Percentiles rank a stretch among this genome's conserved stretches.
Conservation (phyloP, 2,888 invertebrate genomes). For the Elegia similella region DNA sequence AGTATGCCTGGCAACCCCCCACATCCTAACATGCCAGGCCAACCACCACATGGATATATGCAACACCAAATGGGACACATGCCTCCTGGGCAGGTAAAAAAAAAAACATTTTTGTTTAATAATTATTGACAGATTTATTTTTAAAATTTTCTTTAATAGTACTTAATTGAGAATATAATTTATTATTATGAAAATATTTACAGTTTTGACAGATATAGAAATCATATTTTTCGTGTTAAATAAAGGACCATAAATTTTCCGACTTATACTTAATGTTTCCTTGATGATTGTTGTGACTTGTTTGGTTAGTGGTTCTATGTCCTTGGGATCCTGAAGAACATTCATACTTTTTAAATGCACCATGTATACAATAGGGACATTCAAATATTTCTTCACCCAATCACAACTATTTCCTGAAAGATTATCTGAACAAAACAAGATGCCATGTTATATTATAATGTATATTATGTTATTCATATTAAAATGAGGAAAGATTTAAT, state of each 20-base stretch:
- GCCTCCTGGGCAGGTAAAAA: conserved; percentile 77
- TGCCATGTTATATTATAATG: neutral
- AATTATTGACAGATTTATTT: too few relatives aligned
- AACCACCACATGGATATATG: conserved; percentile 84
- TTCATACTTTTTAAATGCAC: conserved; percentile 47
- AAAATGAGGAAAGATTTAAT: too few relatives aligned
- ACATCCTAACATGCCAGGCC: conserved; percentile 76
- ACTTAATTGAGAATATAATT: neutral
- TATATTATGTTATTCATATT: conserved; percentile 2
- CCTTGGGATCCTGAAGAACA: conserved; percentile 39
- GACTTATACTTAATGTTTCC: conserved; percentile 49
- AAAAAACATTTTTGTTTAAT: too few relatives aligned
- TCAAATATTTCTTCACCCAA: conserved; percentile 66
- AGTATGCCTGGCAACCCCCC: conserved; percentile 68
- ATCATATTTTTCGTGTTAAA: conserved; percentile 40
- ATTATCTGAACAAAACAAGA: conserved; percentile 48
- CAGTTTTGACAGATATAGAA: neutral
- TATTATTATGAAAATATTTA: conserved; percentile 12
- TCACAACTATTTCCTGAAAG: conserved; percentile 63
- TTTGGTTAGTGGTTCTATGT: conserved; percentile 42
- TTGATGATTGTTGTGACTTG: conserved; percentile 50
- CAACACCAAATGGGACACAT: conserved; percentile 82
- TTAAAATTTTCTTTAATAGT: conserved; percentile 10
- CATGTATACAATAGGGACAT: conserved; percentile 64
- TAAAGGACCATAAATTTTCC: conserved; percentile 62